Evolutionary conservation across 2,797 vertebrate genomes (phyloP).

Genomic region (Molossus alvarezi): DNA sequence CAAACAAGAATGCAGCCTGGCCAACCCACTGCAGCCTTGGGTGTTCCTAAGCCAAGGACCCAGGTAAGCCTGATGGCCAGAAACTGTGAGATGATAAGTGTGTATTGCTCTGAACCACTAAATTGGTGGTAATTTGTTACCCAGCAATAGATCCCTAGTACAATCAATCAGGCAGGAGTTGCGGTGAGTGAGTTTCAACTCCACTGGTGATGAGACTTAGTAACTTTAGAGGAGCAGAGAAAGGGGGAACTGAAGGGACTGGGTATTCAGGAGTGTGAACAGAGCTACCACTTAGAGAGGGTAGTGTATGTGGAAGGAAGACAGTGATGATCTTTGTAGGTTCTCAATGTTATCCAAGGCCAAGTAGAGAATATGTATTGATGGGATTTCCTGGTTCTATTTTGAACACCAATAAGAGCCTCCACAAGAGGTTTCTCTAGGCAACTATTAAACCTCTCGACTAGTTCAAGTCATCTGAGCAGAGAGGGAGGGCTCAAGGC

Average conservation of each 20-base stretch:
- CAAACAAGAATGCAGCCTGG: neutral
- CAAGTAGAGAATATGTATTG: neutral
- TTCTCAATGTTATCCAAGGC: neutral
- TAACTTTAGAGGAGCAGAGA: neutral
- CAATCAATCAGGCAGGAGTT: neutral
- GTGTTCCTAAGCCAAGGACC: neutral
- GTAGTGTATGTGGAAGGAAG: neutral
- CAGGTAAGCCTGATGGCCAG: neutral
- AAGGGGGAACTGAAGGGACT: neutral
- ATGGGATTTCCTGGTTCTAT: neutral
- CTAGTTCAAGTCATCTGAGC: conserved; percentile 69
- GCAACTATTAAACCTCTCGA: conserved; percentile 50
- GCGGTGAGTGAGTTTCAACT: neutral
- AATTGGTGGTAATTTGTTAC: conserved; percentile 2
- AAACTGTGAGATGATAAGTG: neutral
- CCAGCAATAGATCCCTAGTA: neutral
- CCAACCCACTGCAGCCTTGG: neutral
- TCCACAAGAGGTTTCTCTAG: conserved; percentile 44
- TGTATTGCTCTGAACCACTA: neutral
- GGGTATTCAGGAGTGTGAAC: neutral
- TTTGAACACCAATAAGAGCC: conserved; percentile 50
- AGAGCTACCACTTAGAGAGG: neutral
- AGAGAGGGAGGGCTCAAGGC: conserved; percentile 68
- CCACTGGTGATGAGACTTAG: neutral
- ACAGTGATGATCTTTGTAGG: neutral